Base-by-base conservation (phyloP, 2,888 invertebrate species). In the Xestia rhomboidea region DNA sequence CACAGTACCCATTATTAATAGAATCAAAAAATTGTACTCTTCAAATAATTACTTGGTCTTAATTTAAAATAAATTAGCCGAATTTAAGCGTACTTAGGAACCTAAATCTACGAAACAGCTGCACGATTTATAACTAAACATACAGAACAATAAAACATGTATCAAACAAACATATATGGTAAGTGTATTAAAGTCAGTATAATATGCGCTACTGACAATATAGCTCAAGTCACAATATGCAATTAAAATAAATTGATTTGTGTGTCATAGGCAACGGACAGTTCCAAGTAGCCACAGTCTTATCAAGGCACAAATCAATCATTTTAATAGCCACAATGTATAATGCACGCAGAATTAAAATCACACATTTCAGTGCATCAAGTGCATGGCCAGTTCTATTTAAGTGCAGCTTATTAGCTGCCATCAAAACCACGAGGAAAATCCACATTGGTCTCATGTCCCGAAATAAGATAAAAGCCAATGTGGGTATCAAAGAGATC, bases 31-130 rank as follows among this genome's bases (percentile, higher is more conserved):
- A 83, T 84, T 87, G 89, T 88, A 87, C 89, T 87, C 57, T 60
- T 84, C 54, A 76, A 74, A 77, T 77, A 78, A 68, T 74, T 77
- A 83, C 41, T 49, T 66, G 67, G 67, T 73, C 67, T 75, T 77
- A 82, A 69, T 72, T 69, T 74, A 68, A 70, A 77, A 83, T 73
- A 76, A 81, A 85, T 77, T 76, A 78, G 68, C 66, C 71, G 70
- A 76, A 81, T 75, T 71, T 86, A 88, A 87, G 89, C 89, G 88
- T 88, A 89, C 72, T 86, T 87, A 83, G 81, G 83, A 86, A 87
- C 86, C 68, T 83, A 81, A 72, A 62, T 68, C 75, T 77, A 84
- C 34, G 60, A 75, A 76, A 77, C 73, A 86, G 87, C 81, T 88
- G 89, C 87, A 81, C 75, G 46, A 73, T 71, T 71, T 63, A 66